Base-by-base conservation (phyloP, 2,113 vertebrate species). In the Abramis brama region DNA sequence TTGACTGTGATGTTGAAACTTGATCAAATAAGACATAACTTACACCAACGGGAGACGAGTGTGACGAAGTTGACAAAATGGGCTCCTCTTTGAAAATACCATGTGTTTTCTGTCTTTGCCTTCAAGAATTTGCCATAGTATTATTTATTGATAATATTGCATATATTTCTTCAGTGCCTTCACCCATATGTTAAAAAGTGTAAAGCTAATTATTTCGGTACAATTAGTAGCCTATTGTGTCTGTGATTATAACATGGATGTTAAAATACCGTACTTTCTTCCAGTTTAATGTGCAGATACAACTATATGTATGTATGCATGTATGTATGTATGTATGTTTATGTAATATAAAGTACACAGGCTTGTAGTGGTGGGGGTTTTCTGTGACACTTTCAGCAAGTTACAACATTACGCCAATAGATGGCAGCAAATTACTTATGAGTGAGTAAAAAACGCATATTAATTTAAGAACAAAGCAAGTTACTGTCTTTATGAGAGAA, bases 1-100 rank as follows among this genome's bases (percentile, higher is more conserved):
- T 17, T 30, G 75, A 55, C 17, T 19, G 5, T 27, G n/a, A 19
- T 15, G 1, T 11, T 23, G 13, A 17, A 79, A 23, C 23, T 45
- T 64, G 39, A 47, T 39, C 64, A 45, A 86, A 71, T 47, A 62
- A 75, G 21, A 83, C 50, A 45, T 39, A 75, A 25, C 9, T 19
- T 64, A 39, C 15, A 57, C 17, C 39, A 1, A 70, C 75, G n/a
- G 15, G 12, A 60, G 36, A 68, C 73, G 8, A 82, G 62, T 25
- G 45, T 77, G 47, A 11, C 8, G 25, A 76, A 79, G 64, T 17
- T 45, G 30, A 27, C 17, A 36, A 66, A 66, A 77, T 47, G 57
- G 15, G 25, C 21, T 19, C 25, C 4, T n/a, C 45, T 23, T 82
- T 19, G n/a, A 55, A 55, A 5, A 30, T 19, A 11, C n/a, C 6